Evolutionary conservation across 2,113 vertebrate genomes (phyloP).

Genomic region (Hemicordylus capensis): DNA sequence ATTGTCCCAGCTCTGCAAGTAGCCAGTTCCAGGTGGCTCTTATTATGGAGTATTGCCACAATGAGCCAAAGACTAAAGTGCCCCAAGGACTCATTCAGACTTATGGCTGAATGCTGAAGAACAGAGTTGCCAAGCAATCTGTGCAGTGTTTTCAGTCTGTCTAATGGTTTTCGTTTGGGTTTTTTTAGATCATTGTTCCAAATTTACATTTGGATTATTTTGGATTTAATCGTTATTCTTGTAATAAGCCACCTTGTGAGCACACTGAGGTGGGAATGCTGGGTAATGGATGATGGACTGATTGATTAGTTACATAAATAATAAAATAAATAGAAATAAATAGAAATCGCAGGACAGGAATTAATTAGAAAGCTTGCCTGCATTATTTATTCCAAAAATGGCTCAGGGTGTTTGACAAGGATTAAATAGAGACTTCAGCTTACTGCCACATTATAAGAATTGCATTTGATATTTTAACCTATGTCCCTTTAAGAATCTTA

Average conservation of each 20-base stretch:
- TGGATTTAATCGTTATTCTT: background rate
- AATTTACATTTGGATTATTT: background rate
- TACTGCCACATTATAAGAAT: too few species aligned
- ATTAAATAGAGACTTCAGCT: too few species aligned
- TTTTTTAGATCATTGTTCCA: background rate
- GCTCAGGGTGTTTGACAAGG: too few species aligned
- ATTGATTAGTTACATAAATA: too few species aligned
- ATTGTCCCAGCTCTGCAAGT: background rate
- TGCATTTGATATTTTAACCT: too few species aligned
- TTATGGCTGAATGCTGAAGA: background rate
- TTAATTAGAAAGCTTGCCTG: too few species aligned
- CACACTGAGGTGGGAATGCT: background rate
- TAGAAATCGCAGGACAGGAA: too few species aligned
- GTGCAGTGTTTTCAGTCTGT: background rate
- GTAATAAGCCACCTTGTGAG: background rate
- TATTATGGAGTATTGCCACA: background rate
- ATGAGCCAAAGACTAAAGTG: background rate
- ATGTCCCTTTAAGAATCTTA: too few species aligned
- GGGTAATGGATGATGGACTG: too few species aligned
- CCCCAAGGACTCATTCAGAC: background rate
- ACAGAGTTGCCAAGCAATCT: background rate
- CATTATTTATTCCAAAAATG: too few species aligned
- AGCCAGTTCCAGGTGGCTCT: background rate
- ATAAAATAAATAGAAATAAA: too few species aligned
- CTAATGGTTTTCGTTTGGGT: background rate